phyloP scores from a whole-genome alignment of 2,113 vertebrate genomes.

The Cololabis saira region DNA sequence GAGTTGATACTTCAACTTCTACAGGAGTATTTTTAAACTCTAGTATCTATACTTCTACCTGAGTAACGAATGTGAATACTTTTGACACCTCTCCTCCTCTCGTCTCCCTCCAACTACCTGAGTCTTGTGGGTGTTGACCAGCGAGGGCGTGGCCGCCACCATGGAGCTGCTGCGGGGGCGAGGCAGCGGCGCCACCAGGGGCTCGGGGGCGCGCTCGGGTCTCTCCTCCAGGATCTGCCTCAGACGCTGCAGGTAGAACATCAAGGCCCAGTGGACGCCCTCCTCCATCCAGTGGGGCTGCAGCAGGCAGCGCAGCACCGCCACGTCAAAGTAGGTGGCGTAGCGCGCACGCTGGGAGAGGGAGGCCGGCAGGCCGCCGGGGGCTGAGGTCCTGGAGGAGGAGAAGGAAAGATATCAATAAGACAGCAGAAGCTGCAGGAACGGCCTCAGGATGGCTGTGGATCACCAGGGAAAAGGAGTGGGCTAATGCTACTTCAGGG shows the following conservation, averaged over 20 bases:
- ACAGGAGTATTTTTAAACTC: no score
- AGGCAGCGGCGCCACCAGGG: constrained; percentile 85
- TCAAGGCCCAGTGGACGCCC: constrained; percentile 96
- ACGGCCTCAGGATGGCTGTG: no score
- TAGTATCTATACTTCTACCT: no score
- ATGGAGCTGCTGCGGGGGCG: constrained; percentile 97
- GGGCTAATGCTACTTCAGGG: no score
- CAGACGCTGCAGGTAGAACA: constrained; percentile 94
- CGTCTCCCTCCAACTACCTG: constrained; percentile 79
- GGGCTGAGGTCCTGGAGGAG: constrained; percentile 72
- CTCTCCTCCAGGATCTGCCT: constrained; percentile 95
- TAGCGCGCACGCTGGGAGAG: constrained; percentile 91
- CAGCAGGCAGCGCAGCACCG: constrained; percentile 94
- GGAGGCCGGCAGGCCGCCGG: constrained; percentile 77
- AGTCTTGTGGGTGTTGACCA: constrained; percentile 98
- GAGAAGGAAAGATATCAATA: no score
- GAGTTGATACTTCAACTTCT: no score
- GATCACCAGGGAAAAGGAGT: no score
- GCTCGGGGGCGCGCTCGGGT: constrained; percentile 88
- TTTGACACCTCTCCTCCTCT: no score
- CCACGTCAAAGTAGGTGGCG: constrained; percentile 97
- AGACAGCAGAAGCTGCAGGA: no score
- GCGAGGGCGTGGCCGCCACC: constrained; percentile 94
- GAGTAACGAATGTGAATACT: no score
- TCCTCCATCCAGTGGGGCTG: constrained; percentile 98